Conservation (phyloP, 1,140 invertebrate species). For the Drosophila watanabei region DNA sequence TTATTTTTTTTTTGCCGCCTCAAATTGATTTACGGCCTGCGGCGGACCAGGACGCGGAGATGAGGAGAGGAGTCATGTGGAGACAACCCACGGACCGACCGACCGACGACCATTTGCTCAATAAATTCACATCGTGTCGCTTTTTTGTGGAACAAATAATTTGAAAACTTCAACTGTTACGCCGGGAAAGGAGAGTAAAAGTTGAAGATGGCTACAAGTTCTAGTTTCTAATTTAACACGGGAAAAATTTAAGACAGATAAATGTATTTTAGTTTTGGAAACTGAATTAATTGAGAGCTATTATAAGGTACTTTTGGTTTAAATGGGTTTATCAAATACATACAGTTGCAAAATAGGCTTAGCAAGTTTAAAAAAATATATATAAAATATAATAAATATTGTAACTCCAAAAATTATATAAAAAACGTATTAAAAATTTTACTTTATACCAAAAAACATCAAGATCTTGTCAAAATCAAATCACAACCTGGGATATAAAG, state of each 20-base stretch:
- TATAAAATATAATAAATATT: not conserved
- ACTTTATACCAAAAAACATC: not conserved
- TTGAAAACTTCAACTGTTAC: slow-evolving; percentile 38
- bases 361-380: no score
- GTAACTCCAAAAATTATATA: not conserved
- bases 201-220: slow-evolving; percentile 18
- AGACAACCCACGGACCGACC: not conserved
- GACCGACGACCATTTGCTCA: slow-evolving; percentile 47
- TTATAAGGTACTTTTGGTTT: no score
- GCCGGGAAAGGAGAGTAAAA: slow-evolving; percentile 10
- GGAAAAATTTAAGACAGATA: not conserved
- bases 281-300: not conserved
- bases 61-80: slow-evolving; percentile 8
- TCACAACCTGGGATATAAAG: not conserved
- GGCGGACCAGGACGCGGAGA: not conserved
- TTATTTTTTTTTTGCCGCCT: slow-evolving; percentile 41
- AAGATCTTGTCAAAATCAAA: not conserved
- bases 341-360: no score
- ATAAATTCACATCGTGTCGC: slow-evolving; percentile 49
- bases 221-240: not conserved
- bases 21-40: slow-evolving; percentile 75
- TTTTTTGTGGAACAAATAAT: slow-evolving; percentile 48
- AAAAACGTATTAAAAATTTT: not conserved
- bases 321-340: no score
- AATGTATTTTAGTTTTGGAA: not conserved